Base-by-base conservation (phyloP, 2,113 vertebrate genomes). In the Trogon melanurus region DNA sequence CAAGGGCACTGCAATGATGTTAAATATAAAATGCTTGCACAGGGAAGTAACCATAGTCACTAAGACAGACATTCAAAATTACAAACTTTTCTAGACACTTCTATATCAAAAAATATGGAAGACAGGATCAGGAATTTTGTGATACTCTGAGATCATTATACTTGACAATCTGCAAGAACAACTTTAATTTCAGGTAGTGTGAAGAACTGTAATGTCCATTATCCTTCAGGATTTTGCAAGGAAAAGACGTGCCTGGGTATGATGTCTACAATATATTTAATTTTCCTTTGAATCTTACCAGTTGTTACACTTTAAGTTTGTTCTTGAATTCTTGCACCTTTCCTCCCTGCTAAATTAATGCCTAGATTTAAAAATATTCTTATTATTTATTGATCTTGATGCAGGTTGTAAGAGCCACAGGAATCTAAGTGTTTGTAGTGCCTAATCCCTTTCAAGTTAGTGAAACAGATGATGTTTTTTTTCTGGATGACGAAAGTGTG, bases 231-330 rank as follows among this genome's bases (percentile, higher is more conserved):
- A 21, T 29, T 93, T 70, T 74, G 16, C 56, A 36, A 10, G 19
- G 30, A 25, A 80, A 79, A 53, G 8, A 20, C 8, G 15, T 32
- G 26, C 6, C 11, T 56, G 48, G 44, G 4, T 56, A 34, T 20
- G 20, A 48, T 20, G 7, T 56, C 71, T 38, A 36, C 19, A 0
- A 2, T 51, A 4, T 2, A 6, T 85, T 60, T 32, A 0, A 6
- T 48, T 73, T 82, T 26, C 29, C 61, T 92, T 90, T 72, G 27
- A 30, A 22, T 34, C 11, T 25, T 82, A 34, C 50, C 6, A 27
- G 4, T 41, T 79, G 12, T 2, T 51, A 16, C 4, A 21, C 64
- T 85, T 64, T 10, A 44, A 36, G 7, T 53, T 67, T 34, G 34
- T 47, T 66, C 30, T 79, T 93, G 56, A 89, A 36, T 70, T 74